These are phyloP conservation scores for Manduca sexta DNA, from an alignment of 1,140 invertebrate genomes.

Conservation along the genomic window DNA sequence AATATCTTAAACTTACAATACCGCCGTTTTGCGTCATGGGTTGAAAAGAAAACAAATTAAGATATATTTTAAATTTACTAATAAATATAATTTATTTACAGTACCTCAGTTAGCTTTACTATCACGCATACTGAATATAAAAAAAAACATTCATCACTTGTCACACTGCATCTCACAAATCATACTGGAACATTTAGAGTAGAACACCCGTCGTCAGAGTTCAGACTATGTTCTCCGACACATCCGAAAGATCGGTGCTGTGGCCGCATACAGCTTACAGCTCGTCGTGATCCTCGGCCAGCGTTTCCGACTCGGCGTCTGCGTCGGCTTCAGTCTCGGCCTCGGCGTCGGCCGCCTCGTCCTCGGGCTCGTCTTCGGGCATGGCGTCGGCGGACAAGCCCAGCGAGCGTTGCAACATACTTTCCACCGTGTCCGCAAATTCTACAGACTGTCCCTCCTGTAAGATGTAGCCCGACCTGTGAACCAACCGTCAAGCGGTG, in stretches of 20 bases:
- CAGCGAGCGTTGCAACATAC: slow-evolving; percentile 46
- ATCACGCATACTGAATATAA: no score
- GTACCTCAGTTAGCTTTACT: neutral
- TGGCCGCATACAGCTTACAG: no score
- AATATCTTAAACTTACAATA: no score
- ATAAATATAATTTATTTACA: slow-evolving; percentile 45
- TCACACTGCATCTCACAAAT: no score
- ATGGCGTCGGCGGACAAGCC: slow-evolving; percentile 41
- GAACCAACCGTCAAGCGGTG: no score
- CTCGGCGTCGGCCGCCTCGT: slow-evolving; percentile 14
- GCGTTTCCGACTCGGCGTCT: slow-evolving; percentile 1
- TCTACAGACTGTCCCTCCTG: slow-evolving; percentile 55
- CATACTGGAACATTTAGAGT: neutral
- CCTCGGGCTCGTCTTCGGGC: slow-evolving; percentile 23
- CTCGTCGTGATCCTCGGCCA: slow-evolving; percentile 30
- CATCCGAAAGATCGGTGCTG: no score
- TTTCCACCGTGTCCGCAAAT: slow-evolving; percentile 50
- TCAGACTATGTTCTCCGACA: no score
- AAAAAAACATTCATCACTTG: neutral
- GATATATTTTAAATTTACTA: no score
- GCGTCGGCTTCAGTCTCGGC: slow-evolving; percentile 19
- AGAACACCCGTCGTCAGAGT: neutral
- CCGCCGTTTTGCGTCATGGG: no score
- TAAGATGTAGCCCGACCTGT: slow-evolving; percentile 56
- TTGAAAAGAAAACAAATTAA: no score